phyloP scores from a whole-genome alignment of 1,140 invertebrate genomes.

The Spodoptera litura region DNA sequence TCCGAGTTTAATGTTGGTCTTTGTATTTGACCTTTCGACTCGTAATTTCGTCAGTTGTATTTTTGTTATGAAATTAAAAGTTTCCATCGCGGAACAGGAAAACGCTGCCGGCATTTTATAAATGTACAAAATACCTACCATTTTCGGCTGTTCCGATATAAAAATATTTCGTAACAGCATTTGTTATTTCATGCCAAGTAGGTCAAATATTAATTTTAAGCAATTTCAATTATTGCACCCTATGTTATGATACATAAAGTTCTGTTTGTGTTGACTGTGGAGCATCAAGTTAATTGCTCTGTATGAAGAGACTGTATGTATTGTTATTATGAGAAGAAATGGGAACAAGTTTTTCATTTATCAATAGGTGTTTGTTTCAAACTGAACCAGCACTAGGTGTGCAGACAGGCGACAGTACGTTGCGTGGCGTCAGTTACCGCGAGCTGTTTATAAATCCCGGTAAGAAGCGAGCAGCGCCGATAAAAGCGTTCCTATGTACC shows the following conservation, averaged over 20 bases:
- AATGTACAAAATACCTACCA: not conserved
- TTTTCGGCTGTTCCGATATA: not conserved
- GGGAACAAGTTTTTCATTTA: too few relatives aligned
- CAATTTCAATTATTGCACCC: too few relatives aligned
- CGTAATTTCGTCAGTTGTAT: not conserved
- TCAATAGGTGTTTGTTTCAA: too few relatives aligned
- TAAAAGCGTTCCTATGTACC: conserved; percentile 59
- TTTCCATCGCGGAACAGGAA: not conserved
- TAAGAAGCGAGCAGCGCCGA: conserved; percentile 28
- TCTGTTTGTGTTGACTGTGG: too few relatives aligned
- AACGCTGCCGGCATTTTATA: not conserved
- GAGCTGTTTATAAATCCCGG: conserved; percentile 44
- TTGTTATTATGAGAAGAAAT: too few relatives aligned
- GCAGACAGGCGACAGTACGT: not conserved
- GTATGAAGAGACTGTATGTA: too few relatives aligned
- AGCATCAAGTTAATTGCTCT: too few relatives aligned
- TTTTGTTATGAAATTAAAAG: conserved; percentile 10
- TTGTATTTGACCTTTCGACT: not conserved
- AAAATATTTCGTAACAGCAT: too few relatives aligned
- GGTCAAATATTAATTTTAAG: too few relatives aligned
- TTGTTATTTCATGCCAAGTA: too few relatives aligned
- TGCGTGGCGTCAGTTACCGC: conserved; percentile 8
- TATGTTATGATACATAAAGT: too few relatives aligned
- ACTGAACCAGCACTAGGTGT: not conserved
- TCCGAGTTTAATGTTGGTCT: not conserved